Conservation (phyloP, 2,888 invertebrate species). For the Cantharis flavilabris region DNA sequence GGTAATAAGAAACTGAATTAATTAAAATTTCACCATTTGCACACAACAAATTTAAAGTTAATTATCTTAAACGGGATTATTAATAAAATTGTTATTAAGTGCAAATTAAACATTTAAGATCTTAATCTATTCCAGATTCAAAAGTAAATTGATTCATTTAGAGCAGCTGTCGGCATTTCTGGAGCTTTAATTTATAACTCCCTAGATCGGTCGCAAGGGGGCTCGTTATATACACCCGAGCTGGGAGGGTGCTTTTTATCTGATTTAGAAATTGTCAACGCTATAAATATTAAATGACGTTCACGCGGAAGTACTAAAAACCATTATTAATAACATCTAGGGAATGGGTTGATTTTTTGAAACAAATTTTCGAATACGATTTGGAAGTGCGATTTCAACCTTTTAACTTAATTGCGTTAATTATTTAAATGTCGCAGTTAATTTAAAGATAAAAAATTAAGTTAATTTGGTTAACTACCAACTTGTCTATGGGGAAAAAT, state of each 20-base stretch:
- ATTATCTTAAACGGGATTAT: background rate
- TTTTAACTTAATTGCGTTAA: background rate
- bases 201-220: constrained; percentile 41
- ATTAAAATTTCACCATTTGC: background rate
- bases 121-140: constrained; percentile 31
- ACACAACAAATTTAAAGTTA: background rate
- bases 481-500: background rate
- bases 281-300: constrained; percentile 35
- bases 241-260: constrained; percentile 37
- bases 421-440: background rate
- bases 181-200: constrained; percentile 41
- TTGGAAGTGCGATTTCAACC: background rate
- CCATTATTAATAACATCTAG: constrained; percentile 22
- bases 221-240: constrained; percentile 39
- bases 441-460: background rate
- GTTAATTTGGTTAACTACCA: background rate
- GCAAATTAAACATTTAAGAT: constrained; percentile 11
- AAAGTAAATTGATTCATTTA: constrained; percentile 43
- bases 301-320: constrained; percentile 35
- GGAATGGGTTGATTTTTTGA: constrained; percentile 9
- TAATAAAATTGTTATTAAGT: constrained; percentile 3
- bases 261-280: constrained; percentile 39
- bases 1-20: background rate
- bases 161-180: constrained; percentile 41
- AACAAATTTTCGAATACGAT: background rate